These are phyloP conservation scores for Tyrannus savana DNA, from an alignment of 2,113 vertebrate species.

Conservation along the genomic window DNA sequence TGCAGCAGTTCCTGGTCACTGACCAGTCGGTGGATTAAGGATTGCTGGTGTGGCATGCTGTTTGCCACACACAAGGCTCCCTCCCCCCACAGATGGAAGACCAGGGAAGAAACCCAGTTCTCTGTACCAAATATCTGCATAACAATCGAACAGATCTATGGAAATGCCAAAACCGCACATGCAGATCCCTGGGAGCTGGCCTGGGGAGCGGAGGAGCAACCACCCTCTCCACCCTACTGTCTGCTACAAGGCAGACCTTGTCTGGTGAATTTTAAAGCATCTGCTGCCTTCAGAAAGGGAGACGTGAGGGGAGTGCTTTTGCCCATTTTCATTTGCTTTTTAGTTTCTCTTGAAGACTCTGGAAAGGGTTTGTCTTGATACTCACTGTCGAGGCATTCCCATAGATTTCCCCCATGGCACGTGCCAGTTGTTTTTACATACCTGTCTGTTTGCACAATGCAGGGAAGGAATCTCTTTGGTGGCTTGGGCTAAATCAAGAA, in stretches of 20 bases:
- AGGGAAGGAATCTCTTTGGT: not conserved
- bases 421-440: not conserved
- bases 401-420: not conserved
- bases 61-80: not conserved
- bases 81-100: not conserved
- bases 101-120: not conserved
- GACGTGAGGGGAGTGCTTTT: not conserved
- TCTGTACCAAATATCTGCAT: not conserved
- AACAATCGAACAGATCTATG: not conserved
- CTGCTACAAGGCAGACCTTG: not conserved
- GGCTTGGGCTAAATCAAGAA: not conserved
- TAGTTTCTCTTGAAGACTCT: not conserved
- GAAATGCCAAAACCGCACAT: not conserved
- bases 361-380: not conserved
- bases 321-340: not conserved
- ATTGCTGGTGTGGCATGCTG: accelerated
- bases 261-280: slow-evolving; percentile 21
- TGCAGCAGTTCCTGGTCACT: not conserved
- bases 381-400: accelerated
- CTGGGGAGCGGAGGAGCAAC: not conserved
- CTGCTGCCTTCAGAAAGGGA: not conserved
- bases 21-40: not conserved
- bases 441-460: not conserved
- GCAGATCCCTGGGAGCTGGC: not conserved
- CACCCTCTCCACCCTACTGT: not conserved